Evolutionary conservation across 2,113 vertebrate species (phyloP), one percentile per base, ranked within the genome.

Genomic region (Periophthalmodon schlosseri): DNA sequence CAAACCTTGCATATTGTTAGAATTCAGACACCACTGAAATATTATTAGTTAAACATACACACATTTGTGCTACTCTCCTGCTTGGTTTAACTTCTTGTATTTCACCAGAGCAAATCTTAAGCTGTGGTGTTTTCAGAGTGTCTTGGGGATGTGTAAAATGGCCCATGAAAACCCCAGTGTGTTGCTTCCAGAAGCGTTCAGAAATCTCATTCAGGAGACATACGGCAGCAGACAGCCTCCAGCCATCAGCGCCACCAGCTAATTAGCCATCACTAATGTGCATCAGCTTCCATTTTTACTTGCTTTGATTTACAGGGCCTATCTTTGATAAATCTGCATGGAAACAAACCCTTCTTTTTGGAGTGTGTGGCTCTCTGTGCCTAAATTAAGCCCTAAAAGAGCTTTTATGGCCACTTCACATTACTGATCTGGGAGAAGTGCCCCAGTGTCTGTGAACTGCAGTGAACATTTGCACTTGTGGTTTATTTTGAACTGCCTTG

Each of bases 201-300:
- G 56, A 78, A 72, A 47, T 73, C 64, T 57, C 44, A 50, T 68
- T 75, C 10, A 1, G 36, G 34, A 86, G 80, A 85, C 70, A 76
- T 80, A 83, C 69, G 70, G 78, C 76, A 75, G 72, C 1, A 0
- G 67, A 77, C 78, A 73, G 84, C 80, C 74, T 78, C 49, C 67
- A 86, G 87, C 83, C 82, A 44, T 78, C 82, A 77, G 73, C 49
- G 78, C 88, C 82, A 80, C 69, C 70, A 88, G 82, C 86, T 92
- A 89, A 92, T 93, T 93, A 91, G 85, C 87, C 86, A 80, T 91
- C 81, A 88, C 88, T 90, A 92, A 93, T 92, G 91, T 82, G 83
- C 80, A 85, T 80, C 78, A 70, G 82, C 82, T 81, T 91, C 84
- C 86, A 87, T 87, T 91, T 90, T 89, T 82, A 90, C 76, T 76